Evolutionary conservation across 2,797 vertebrate species (phyloP).

Genomic region (Ctenopoma multispine): DNA sequence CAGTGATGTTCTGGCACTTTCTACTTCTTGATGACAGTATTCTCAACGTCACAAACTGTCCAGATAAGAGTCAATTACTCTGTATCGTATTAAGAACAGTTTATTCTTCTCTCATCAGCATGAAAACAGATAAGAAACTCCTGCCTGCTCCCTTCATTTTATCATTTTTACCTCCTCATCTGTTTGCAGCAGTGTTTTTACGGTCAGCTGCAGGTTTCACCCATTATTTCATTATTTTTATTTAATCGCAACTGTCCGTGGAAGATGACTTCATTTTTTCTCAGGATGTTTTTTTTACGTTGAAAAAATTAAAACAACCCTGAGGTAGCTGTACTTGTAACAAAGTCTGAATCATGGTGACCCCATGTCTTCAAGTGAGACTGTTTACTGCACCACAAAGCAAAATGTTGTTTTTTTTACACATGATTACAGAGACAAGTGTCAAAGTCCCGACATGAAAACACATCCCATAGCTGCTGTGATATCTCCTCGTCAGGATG

Average conservation of each 20-base stretch:
- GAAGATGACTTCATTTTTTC: neutral
- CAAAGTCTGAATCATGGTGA: conserved; percentile 24
- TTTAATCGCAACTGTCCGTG: too few species aligned
- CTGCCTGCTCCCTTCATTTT: too few species aligned
- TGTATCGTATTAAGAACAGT: too few species aligned
- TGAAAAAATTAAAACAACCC: conserved; percentile 4
- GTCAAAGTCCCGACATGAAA: conserved; percentile 19
- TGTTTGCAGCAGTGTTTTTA: too few species aligned
- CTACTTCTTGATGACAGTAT: neutral
- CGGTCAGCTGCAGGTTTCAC: too few species aligned
- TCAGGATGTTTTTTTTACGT: conserved; percentile 1
- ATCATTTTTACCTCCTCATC: too few species aligned
- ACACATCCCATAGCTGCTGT: neutral
- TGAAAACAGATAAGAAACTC: neutral
- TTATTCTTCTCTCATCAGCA: neutral
- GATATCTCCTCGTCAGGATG: neutral
- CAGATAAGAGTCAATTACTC: neutral
- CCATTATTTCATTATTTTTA: too few species aligned
- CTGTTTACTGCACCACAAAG: too few species aligned
- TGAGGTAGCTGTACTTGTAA: conserved; percentile 28
- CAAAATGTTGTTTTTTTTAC: conserved; percentile 25
- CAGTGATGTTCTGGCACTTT: too few species aligned
- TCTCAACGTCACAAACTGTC: neutral
- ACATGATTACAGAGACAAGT: conserved; percentile 34
- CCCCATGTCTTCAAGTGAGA: too few species aligned